Conservation (phyloP, 2,113 vertebrate species). For the Hystrix cristata region DNA sequence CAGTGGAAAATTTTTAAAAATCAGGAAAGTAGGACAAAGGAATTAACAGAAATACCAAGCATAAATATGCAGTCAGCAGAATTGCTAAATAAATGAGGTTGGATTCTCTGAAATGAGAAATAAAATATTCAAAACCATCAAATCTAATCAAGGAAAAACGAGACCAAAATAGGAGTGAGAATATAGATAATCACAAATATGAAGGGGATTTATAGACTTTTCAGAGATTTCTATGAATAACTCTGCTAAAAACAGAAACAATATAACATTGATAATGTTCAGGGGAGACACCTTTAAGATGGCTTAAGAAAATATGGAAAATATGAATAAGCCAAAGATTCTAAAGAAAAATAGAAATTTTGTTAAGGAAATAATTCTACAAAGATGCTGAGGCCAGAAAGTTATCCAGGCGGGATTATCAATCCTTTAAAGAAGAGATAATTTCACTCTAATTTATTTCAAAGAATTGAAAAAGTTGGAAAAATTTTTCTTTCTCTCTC, state of each 20-base stretch:
- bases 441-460: neutral
- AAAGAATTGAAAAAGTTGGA: neutral
- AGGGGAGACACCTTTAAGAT: slow-evolving; percentile 22
- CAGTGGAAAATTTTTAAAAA: slow-evolving; percentile 40
- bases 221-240: slow-evolving; percentile 41
- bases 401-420: neutral
- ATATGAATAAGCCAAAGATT: slow-evolving; percentile 1
- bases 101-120: slow-evolving; percentile 49
- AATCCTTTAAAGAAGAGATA: neutral
- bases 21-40: slow-evolving; percentile 19
- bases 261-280: neutral
- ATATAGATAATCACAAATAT: slow-evolving; percentile 75
- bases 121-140: slow-evolving; percentile 81
- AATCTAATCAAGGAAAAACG: slow-evolving; percentile 81
- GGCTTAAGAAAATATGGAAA: slow-evolving; percentile 24
- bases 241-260: slow-evolving; percentile 66
- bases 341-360: neutral
- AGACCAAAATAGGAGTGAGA: slow-evolving; percentile 75
- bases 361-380: neutral
- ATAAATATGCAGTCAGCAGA: slow-evolving; percentile 74
- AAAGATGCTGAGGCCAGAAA: neutral
- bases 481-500: neutral
- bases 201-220: slow-evolving; percentile 60
- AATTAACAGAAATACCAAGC: slow-evolving; percentile 65
- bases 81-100: slow-evolving; percentile 71